A percentile compares a stretch with the other conserved stretches of the same genome.
phyloP scores from a whole-genome alignment of 2,797 vertebrate species.

The Amblyraja radiata region DNA sequence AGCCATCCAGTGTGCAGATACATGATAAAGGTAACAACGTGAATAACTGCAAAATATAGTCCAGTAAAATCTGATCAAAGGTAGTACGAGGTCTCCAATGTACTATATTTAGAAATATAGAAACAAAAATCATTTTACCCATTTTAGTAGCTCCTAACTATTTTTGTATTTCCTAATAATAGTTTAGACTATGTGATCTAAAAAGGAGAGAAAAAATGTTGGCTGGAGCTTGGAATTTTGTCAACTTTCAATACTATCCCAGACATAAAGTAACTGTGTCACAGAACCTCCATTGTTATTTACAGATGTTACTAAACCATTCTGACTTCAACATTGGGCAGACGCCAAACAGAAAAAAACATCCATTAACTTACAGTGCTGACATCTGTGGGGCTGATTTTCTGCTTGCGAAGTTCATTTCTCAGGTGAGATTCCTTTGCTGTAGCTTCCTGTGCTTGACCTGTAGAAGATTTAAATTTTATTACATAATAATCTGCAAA shows the following conservation, averaged over 20 bases:
- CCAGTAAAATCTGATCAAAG: too few relatives aligned
- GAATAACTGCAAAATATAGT: too few relatives aligned
- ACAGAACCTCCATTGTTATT: background rate
- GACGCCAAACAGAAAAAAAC: background rate
- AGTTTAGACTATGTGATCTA: background rate
- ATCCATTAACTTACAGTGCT: conserved; percentile 53
- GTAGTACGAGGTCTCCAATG: too few relatives aligned
- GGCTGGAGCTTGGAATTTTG: background rate
- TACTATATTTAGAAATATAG: too few relatives aligned
- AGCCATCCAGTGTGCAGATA: too few relatives aligned
- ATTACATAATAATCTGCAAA: background rate
- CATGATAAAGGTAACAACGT: too few relatives aligned
- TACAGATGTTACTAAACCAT: background rate
- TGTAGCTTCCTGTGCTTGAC: conserved; percentile 51
- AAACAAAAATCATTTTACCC: background rate
- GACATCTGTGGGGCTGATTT: conserved; percentile 50
- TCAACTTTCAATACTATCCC: background rate
- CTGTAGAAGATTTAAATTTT: conserved; percentile 50
- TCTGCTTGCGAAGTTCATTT: conserved; percentile 53
- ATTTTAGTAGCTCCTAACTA: background rate
- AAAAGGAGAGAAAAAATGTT: background rate
- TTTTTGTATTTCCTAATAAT: too few relatives aligned
- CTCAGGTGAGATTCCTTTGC: conserved; percentile 55
- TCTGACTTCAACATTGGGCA: background rate
- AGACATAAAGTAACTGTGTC: background rate